phyloP scores from a whole-genome alignment of 2,888 invertebrate species.

The Netelia melanura region DNA sequence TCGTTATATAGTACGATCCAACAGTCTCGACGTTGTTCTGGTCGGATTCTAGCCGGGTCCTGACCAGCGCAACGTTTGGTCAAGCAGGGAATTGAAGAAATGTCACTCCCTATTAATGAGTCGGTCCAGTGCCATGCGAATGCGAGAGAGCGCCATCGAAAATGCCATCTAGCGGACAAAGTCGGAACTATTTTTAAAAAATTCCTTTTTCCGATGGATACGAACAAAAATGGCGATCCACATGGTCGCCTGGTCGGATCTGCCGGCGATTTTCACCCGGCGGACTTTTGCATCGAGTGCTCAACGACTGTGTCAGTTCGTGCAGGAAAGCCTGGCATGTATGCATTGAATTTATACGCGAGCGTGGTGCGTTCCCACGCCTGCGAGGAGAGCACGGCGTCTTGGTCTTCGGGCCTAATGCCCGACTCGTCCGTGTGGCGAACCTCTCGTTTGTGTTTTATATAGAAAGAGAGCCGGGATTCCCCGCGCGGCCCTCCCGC shows the following conservation, averaged over 20 bases:
- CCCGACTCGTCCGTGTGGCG: slow-evolving; percentile 45
- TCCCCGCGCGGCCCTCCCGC: slow-evolving; percentile 25
- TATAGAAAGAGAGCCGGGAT: neutral
- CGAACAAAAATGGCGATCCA: neutral
- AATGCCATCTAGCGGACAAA: slow-evolving; percentile 3
- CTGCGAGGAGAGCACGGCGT: slow-evolving; percentile 67
- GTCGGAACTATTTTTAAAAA: slow-evolving; percentile 27
- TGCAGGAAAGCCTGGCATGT: slow-evolving; percentile 22
- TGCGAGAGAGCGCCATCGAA: neutral
- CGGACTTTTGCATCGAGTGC: slow-evolving; percentile 1
- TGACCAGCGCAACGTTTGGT: too few species aligned
- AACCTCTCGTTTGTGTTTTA: slow-evolving; percentile 4
- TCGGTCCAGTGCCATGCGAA: neutral
- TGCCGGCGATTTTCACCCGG: too few species aligned
- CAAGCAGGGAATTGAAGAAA: too few species aligned
- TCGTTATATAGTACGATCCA: neutral
- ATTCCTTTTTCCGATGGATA: neutral
- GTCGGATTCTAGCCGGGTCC: too few species aligned
- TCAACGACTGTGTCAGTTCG: slow-evolving; percentile 48
- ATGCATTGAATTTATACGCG: slow-evolving; percentile 81
- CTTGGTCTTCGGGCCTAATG: slow-evolving; percentile 71
- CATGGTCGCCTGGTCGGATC: neutral
- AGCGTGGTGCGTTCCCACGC: slow-evolving; percentile 83
- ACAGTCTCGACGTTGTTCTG: too few species aligned
- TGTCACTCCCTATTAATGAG: slow-evolving; percentile 9